Evolutionary conservation across 2,888 invertebrate genomes (phyloP), one percentile per base, ranked within the genome.

Genomic region (Platycnemis pennipes): DNA sequence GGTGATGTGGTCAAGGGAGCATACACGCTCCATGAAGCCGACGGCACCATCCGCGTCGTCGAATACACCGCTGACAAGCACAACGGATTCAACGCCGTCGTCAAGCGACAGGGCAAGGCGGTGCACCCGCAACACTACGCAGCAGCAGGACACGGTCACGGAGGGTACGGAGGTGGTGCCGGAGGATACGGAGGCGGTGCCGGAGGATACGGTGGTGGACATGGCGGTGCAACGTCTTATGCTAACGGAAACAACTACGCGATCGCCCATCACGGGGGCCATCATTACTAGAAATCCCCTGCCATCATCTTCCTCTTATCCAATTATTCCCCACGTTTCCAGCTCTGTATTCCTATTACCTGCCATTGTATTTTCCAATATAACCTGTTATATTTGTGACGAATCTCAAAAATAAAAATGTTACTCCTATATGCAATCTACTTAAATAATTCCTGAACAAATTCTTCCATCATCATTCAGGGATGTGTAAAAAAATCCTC

Each of bases 1-100:
- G 98, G 98, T 8, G 98, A 98, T 96, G 97, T 97, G 22, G 98
- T 98, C 44, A 97, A 97, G 97, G 98, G 98, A 96, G 97, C 97
- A 37, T 97, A 97, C 96, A 97, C 97, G 95, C 96, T 98, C 19
- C 96, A 97, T 46, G 98, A 98, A 95, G 97, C 98, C 26, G 97
- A 97, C 95, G 98, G 98, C 95, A 97, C 97, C 88, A 96, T 97
- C 94, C 96, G 97, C 95, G 97, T 97, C 77, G 97, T 97, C 46
- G 97, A 97, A 95, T 97, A 97, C 96, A 97, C 97, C 45, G 97
- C 97, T 37, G 97, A 97, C 94, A 95, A 95, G 94, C 95, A 95
- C 95, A 95, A 95, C 96, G 97, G 97, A 95, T 97, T 97, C 96
- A 97, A 97, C 96, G 97, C 97, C 94, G 96, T 97, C n/a, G 97